Evolutionary conservation across 2,797 vertebrate species (phyloP).

Genomic region (Poeciliopsis gracilis): DNA sequence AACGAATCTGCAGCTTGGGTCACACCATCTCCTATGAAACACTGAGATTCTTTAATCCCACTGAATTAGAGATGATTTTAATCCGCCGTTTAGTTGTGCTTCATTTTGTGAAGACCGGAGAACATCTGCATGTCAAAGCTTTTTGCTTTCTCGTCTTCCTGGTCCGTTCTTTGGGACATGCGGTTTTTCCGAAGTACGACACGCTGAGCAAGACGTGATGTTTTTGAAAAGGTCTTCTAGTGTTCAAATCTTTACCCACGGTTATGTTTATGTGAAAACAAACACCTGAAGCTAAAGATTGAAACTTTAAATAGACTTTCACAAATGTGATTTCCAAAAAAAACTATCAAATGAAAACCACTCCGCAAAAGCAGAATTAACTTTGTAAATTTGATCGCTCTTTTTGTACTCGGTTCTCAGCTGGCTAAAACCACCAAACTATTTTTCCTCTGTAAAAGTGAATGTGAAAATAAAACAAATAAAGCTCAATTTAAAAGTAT

Average conservation of each 20-base stretch:
- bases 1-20: slow-evolving; percentile 4
- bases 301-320: slow-evolving; percentile 4
- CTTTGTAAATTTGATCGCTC: slow-evolving; percentile 1
- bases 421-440: slow-evolving; percentile 27
- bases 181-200: slow-evolving; percentile 21
- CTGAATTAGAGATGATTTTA: slow-evolving; percentile 24
- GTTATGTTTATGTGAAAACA: slow-evolving; percentile 3
- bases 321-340: slow-evolving; percentile 20
- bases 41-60: slow-evolving; percentile 11
- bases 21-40: slow-evolving; percentile 12
- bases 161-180: slow-evolving; percentile 4
- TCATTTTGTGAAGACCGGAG: slow-evolving; percentile 33
- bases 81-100: slow-evolving; percentile 30
- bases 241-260: neutral
- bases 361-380: slow-evolving; percentile 21
- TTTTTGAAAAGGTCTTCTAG: neutral
- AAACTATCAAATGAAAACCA: slow-evolving; percentile 17
- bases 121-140: slow-evolving; percentile 43
- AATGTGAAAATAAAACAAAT: slow-evolving; percentile 56
- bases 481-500: slow-evolving; percentile 53
- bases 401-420: slow-evolving; percentile 58
- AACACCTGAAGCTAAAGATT: neutral
- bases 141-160: slow-evolving; percentile 11
- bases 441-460: slow-evolving; percentile 34
- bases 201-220: slow-evolving; percentile 45